phyloP scores from a whole-genome alignment of 2,797 vertebrate genomes.

The Diplodus puntazzo region DNA sequence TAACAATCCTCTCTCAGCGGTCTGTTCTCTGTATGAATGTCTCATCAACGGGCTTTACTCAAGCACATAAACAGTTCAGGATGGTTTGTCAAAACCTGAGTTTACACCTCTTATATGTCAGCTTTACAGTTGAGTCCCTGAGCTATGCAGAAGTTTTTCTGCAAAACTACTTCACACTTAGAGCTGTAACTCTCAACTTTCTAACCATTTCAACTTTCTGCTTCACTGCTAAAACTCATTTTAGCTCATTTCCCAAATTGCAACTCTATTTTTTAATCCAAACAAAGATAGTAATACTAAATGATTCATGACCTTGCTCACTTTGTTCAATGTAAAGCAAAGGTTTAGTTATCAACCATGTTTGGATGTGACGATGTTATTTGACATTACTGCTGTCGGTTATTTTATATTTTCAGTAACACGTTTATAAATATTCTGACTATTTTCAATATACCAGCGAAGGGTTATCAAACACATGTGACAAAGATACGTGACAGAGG shows the following conservation, averaged over 20 bases:
- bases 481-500: too few species aligned
- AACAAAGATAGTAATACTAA: neutral
- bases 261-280: neutral
- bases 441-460: neutral
- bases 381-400: neutral
- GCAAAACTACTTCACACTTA: neutral
- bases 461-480: too few species aligned
- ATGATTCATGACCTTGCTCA: neutral
- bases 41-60: slow-evolving; percentile 1
- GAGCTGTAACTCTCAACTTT: neutral
- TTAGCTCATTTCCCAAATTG: neutral
- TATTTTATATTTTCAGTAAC: neutral
- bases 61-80: neutral
- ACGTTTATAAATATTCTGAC: too few species aligned
- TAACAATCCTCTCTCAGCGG: slow-evolving; percentile 16
- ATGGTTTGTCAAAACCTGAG: neutral
- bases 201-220: neutral
- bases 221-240: too few species aligned
- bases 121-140: neutral
- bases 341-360: neutral
- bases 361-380: neutral
- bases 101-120: neutral
- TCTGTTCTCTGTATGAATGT: neutral
- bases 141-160: neutral
- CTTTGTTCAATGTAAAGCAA: neutral